Base-by-base conservation (phyloP, 2,797 vertebrate genomes). In the Sebastes alutus region DNA sequence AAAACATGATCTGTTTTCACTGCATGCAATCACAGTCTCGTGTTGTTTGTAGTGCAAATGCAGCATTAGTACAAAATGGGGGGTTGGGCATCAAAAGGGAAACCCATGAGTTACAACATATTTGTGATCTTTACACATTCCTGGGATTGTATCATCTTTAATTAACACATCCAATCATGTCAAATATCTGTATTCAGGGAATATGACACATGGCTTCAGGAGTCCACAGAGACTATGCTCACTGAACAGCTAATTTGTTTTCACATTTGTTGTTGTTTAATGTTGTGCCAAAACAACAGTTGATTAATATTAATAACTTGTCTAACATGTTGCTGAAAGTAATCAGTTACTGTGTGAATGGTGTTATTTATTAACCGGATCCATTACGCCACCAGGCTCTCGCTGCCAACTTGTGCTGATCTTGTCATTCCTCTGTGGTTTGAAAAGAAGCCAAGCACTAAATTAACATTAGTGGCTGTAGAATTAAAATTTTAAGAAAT, bases 221-320 rank as follows among this genome's bases (percentile, higher is more conserved):
- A 60, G 55, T 29, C 70, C 14, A 20, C 29, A 55, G 58, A 71
- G 42, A 52, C 4, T 1, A 49, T 20, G 3, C n/a, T 54, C 4
- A 23, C 4, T 55, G 20, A 62, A 56, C 22, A 29, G 6, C 7
- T 9, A 20, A 63, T 76, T 29, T 27, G 23, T 10, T 72, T 27
- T 58, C 27, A 46, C 52, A 42, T 64, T 62, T 61, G 7, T 16
- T 30, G 42, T 29, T 72, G 52, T 76, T 73, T 55, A 33, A 30
- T 54, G 20, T 54, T 8, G 3, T 2, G 5, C 64, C 49, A 25
- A 81, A 82, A 54, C 46, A 42, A 32, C 14, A n/a, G 14, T 1
- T 72, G 62, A 22, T 27, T 64, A 20, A 60, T 62, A 71, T 75
- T 68, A 81, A 76, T 78, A 68, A 59, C n/a, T 55, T 72, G 49